Conservation (phyloP, 2,113 vertebrate species). For the Blennius ocellaris region DNA sequence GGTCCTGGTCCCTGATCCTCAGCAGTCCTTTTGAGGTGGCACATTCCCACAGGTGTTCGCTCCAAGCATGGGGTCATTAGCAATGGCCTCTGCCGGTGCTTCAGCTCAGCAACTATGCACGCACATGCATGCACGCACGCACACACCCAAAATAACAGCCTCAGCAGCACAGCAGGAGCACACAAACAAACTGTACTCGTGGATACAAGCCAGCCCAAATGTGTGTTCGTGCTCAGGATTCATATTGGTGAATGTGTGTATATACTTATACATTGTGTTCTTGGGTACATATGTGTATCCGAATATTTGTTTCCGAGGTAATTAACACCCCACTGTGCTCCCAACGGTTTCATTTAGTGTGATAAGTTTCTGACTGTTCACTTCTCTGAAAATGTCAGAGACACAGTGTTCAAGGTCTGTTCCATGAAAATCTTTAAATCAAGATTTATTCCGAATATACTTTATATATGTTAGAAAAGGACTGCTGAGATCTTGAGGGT, state of each 20-base stretch:
- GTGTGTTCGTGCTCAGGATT: background rate
- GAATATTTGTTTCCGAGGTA: slow-evolving; percentile 27
- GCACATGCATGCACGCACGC: background rate
- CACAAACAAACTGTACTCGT: slow-evolving; percentile 14
- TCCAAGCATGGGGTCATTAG: slow-evolving; percentile 46
- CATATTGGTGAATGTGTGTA: slow-evolving; percentile 6
- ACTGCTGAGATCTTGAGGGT: too few relatives aligned
- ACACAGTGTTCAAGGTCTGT: background rate
- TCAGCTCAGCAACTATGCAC: background rate
- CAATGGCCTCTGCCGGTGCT: slow-evolving; percentile 11
- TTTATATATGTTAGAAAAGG: too few relatives aligned
- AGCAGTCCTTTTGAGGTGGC: slow-evolving; percentile 36
- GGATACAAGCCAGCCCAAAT: slow-evolving; percentile 8
- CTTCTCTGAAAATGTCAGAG: background rate
- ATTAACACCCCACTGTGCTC: slow-evolving; percentile 42
- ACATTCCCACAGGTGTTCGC: slow-evolving; percentile 50
- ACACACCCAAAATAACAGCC: slow-evolving; percentile 20
- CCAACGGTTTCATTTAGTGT: slow-evolving; percentile 24
- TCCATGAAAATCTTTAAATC: background rate
- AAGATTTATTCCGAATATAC: too few relatives aligned
- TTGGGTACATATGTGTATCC: background rate
- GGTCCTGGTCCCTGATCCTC: slow-evolving; percentile 35
- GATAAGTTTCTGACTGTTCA: slow-evolving; percentile 38
- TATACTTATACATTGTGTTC: background rate
- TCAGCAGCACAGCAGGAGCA: slow-evolving; percentile 17